Percentiles rank a stretch among this genome's conserved stretches.
These are phyloP conservation scores for Nesoenas mayeri DNA, from an alignment of 2,113 vertebrate genomes.

Conservation along the genomic window DNA sequence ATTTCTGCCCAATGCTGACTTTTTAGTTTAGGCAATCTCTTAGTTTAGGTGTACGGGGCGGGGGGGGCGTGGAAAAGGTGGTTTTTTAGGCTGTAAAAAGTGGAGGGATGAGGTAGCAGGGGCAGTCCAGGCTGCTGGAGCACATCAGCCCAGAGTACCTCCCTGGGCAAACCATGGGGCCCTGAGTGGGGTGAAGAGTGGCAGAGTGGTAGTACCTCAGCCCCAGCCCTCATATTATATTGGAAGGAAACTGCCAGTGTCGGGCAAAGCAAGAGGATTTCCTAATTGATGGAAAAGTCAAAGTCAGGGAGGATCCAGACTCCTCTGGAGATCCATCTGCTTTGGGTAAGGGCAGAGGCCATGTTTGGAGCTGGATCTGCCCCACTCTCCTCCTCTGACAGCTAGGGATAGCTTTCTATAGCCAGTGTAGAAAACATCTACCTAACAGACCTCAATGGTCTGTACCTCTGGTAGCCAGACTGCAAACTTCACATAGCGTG, in stretches of 20 bases:
- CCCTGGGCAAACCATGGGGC: rapidly evolving
- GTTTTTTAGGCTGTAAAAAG: neutral
- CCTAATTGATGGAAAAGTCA: neutral
- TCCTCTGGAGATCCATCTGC: neutral
- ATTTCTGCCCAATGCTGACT: neutral
- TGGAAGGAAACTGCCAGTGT: neutral
- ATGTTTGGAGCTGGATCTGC: neutral
- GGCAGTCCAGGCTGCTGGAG: neutral
- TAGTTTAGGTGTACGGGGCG: neutral
- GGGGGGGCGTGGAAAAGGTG: neutral
- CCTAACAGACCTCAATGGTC: neutral
- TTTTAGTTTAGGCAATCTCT: neutral
- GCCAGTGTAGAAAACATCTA: neutral
- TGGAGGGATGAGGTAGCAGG: neutral
- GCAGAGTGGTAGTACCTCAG: neutral
- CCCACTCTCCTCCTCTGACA: neutral
- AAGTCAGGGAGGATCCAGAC: neutral
- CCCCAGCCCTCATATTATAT: neutral
- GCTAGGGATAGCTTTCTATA: neutral
- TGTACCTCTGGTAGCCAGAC: neutral
- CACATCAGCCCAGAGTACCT: no score
- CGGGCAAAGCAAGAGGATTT: neutral
- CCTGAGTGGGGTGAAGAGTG: neutral
- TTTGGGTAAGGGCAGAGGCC: neutral
- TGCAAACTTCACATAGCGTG: neutral